phyloP scores from a whole-genome alignment of 2,888 invertebrate species.

The Hemithea aestivaria region DNA sequence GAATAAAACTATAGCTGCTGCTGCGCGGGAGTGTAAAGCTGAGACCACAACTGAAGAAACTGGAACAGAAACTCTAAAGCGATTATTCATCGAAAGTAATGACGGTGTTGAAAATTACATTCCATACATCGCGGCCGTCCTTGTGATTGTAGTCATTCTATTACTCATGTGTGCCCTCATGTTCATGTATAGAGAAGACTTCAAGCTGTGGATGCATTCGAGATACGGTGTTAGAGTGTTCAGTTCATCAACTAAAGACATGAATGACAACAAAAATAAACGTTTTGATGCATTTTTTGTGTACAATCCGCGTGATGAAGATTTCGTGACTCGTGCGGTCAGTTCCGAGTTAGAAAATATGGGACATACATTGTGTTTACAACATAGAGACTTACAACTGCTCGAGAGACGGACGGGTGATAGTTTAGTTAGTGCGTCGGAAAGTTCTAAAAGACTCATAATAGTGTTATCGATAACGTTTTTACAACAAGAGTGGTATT shows the following conservation, averaged over 20 bases:
- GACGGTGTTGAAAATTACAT: conserved; percentile 85
- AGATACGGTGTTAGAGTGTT: conserved; percentile 87
- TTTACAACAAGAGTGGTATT: conserved; percentile 90
- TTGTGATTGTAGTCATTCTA: conserved; percentile 84
- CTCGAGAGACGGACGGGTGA: conserved; percentile 78
- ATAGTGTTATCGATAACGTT: conserved; percentile 90
- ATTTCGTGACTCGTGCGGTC: conserved; percentile 83
- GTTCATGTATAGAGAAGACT: conserved; percentile 87
- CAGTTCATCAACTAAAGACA: conserved; percentile 77
- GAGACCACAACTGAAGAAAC: conserved; percentile 82
- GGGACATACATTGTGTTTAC: conserved; percentile 81
- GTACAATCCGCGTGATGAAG: conserved; percentile 90
- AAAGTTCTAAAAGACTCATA: conserved; percentile 85
- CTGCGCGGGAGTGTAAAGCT: conserved; percentile 78
- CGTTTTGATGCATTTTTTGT: conserved; percentile 93
- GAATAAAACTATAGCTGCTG: conserved; percentile 72
- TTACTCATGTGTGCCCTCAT: conserved; percentile 83
- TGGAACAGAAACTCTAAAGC: conserved; percentile 76
- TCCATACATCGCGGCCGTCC: conserved; percentile 84
- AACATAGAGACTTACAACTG: conserved; percentile 81
- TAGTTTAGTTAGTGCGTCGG: conserved; percentile 75
- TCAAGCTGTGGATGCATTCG: conserved; percentile 88
- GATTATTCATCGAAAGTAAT: conserved; percentile 81
- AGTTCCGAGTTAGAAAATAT: conserved; percentile 86
- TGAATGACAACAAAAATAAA: conserved; percentile 81